A percentile compares a stretch with the other conserved stretches of the same genome.
Evolutionary conservation across 2,113 vertebrate genomes (phyloP).

Genomic region (Glaucomys volans): DNA sequence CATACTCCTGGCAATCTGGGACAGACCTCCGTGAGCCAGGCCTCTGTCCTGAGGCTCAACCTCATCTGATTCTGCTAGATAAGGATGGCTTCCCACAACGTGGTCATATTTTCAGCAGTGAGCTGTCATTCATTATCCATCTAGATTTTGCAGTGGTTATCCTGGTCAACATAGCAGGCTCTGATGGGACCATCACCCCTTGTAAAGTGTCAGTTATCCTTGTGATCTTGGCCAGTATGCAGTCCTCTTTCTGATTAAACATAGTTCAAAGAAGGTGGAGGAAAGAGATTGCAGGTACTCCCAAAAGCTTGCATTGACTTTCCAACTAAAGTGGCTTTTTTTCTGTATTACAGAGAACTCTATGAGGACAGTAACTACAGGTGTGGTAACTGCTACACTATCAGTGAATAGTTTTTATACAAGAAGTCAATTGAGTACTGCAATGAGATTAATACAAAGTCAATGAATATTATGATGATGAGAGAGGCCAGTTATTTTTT

Average conservation of each 20-base stretch:
- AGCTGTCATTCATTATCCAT: neutral
- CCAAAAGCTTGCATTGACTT: neutral
- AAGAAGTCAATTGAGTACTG: neutral
- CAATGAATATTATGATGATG: no score
- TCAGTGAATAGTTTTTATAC: neutral
- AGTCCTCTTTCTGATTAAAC: neutral
- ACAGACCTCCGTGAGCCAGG: no score
- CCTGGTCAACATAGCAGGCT: neutral
- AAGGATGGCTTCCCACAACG: no score
- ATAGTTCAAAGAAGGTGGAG: neutral
- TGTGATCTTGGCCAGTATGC: neutral
- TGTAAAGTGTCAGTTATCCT: neutral
- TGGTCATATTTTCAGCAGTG: neutral
- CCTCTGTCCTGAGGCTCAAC: no score
- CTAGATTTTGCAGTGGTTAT: neutral
- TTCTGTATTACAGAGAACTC: neutral
- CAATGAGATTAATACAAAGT: no score
- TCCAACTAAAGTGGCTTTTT: neutral
- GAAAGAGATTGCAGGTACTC: neutral
- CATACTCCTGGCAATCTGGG: no score
- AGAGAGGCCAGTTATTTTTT: no score
- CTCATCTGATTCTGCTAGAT: no score
- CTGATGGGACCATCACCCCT: rapidly evolving
- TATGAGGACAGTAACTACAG: neutral
- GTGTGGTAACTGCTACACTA: neutral